Conservation (phyloP, 1,140 invertebrate genomes). For the Calliphora vicina region DNA sequence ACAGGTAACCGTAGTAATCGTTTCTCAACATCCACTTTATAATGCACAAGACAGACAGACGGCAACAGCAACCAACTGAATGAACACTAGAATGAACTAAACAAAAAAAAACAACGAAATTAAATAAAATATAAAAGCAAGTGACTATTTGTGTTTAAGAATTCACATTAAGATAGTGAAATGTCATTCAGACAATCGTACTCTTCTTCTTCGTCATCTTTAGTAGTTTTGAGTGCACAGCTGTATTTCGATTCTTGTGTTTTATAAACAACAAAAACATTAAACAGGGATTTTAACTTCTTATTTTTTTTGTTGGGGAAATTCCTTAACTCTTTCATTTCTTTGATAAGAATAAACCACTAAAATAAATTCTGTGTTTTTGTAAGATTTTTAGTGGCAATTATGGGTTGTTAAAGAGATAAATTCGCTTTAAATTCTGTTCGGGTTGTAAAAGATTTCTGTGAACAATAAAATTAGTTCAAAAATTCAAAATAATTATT, state of each 20-base stretch:
- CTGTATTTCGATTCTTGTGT: background rate
- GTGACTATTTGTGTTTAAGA: slow-evolving; percentile 25
- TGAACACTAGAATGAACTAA: background rate
- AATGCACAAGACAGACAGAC: no score
- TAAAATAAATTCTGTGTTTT: background rate
- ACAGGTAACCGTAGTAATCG: slow-evolving; percentile 30
- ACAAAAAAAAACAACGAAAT: background rate
- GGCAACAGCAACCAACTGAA: background rate
- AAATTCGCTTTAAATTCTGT: no score
- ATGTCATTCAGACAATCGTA: background rate
- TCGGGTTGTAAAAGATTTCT: no score
- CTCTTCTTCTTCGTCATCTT: background rate
- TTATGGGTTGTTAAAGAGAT: background rate
- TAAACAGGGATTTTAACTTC: background rate
- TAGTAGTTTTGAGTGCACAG: background rate
- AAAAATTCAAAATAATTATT: no score
- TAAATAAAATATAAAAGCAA: background rate
- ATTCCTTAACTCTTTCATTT: background rate
- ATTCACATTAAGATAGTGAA: slow-evolving; percentile 10
- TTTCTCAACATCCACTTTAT: background rate
- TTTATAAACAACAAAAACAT: background rate
- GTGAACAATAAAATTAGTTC: no score
- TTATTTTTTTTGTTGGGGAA: background rate
- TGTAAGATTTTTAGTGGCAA: background rate
- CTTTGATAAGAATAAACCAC: background rate